Conservation (phyloP, 2,113 vertebrate species). For the Antechinus stuartii region DNA sequence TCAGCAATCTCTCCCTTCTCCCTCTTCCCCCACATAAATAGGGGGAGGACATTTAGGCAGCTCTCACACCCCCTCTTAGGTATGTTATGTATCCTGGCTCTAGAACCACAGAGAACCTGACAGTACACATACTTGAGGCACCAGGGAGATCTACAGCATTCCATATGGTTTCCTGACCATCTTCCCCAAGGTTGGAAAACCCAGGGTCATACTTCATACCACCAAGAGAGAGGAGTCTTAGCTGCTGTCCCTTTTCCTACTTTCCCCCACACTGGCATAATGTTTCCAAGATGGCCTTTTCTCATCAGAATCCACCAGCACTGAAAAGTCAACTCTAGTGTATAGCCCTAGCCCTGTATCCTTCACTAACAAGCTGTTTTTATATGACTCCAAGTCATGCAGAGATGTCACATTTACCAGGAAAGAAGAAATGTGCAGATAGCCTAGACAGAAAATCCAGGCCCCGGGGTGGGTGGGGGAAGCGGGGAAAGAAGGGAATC, state of each 20-base stretch:
- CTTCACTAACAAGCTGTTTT: background rate
- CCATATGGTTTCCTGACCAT: background rate
- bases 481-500: background rate
- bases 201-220: background rate
- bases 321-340: background rate
- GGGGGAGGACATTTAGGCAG: background rate
- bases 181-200: background rate
- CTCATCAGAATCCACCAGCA: background rate
- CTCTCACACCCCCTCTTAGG: background rate
- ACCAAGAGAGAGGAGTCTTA: background rate
- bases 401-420: background rate
- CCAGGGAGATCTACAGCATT: background rate
- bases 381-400: background rate
- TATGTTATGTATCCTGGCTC: background rate
- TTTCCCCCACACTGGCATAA: background rate
- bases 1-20: background rate
- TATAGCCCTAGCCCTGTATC: background rate
- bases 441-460: background rate
- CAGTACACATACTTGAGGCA: background rate
- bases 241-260: background rate
- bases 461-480: background rate
- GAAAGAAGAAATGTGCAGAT: background rate
- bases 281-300: background rate
- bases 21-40: background rate
- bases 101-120: background rate